A percentile compares a stretch with the other conserved stretches of the same genome.
phyloP scores from a whole-genome alignment of 2,797 vertebrate genomes.

The Masticophis lateralis region DNA sequence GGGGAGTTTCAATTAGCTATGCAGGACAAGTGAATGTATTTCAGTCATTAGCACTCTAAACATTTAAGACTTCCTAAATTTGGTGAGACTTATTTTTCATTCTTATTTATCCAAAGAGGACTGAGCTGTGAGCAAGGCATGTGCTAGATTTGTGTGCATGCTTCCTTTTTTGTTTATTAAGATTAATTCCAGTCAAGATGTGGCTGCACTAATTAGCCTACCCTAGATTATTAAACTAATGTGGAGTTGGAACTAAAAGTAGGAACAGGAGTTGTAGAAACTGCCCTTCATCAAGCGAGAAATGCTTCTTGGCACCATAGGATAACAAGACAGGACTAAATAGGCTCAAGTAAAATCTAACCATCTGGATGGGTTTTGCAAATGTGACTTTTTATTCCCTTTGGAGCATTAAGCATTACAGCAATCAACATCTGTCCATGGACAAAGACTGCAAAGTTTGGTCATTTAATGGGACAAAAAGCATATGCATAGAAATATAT shows the following conservation, averaged over 20 bases:
- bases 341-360: not conserved
- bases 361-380: not conserved
- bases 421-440: not conserved
- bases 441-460: not conserved
- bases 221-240: not conserved
- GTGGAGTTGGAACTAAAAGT: not conserved
- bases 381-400: not conserved
- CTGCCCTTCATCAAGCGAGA: not conserved
- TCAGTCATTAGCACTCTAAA: not conserved
- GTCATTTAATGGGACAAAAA: not conserved
- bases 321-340: not conserved
- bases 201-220: not conserved
- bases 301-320: not conserved
- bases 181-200: not conserved
- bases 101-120: not conserved
- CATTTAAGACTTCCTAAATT: not conserved
- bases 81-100: not conserved
- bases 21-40: not conserved
- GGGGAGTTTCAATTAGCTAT: not conserved
- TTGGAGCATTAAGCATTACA: not conserved
- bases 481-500: not conserved
- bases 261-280: not conserved
- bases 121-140: not conserved
- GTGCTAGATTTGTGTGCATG: not conserved
- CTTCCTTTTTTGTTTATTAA: not conserved